Percentiles rank a stretch among this genome's conserved stretches.
phyloP scores from a whole-genome alignment of 2,113 vertebrate species.

The Circaetus cinerascens region DNA sequence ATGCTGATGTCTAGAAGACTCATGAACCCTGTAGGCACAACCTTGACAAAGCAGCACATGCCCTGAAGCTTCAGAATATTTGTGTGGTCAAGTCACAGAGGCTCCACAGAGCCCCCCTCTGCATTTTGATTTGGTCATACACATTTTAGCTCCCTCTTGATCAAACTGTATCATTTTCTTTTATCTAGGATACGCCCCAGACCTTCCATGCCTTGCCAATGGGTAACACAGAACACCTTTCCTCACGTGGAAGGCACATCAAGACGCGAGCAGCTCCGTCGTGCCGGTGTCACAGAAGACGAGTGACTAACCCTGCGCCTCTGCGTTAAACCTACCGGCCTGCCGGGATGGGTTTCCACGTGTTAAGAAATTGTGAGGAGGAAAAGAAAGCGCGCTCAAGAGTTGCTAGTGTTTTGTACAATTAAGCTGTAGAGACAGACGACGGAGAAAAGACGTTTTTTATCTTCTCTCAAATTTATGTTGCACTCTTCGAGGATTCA shows the following conservation, averaged over 20 bases:
- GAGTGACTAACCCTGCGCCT: neutral
- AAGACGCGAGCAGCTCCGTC: neutral
- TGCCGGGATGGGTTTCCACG: neutral
- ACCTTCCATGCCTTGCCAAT: neutral
- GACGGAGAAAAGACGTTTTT: neutral
- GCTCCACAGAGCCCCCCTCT: neutral
- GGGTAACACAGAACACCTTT: fast-evolving
- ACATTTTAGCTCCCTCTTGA: neutral
- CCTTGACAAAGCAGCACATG: neutral
- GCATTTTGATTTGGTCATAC: neutral
- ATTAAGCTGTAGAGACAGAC: neutral
- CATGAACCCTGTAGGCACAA: neutral
- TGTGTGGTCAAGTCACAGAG: neutral
- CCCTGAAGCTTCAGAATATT: neutral
- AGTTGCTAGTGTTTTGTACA: neutral
- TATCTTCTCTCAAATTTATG: neutral
- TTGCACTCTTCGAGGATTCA: neutral
- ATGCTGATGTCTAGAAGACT: neutral
- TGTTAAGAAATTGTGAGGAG: neutral
- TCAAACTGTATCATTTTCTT: neutral
- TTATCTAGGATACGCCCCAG: neutral
- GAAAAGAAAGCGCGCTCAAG: fast-evolving
- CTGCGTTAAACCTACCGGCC: neutral
- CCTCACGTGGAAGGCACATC: neutral
- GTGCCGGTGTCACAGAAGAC: fast-evolving